A percentile compares a stretch with the other conserved stretches of the same genome.
Evolutionary conservation across 2,797 vertebrate genomes (phyloP).

Genomic region (Toxotes lorentzi): DNA sequence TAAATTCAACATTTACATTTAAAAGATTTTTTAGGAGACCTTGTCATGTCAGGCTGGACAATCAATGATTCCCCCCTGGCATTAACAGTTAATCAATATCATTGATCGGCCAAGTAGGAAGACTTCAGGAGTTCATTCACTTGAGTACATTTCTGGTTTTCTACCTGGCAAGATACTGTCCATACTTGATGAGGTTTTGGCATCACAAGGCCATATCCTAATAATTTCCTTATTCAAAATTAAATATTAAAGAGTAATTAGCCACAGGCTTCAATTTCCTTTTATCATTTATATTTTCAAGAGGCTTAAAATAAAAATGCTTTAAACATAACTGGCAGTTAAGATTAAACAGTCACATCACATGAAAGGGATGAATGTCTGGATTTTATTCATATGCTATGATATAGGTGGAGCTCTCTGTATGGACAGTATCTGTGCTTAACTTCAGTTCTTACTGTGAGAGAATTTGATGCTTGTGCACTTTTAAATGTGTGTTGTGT

Average conservation of each 20-base stretch:
- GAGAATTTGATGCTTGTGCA: not conserved
- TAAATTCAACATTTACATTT: conserved; percentile 56
- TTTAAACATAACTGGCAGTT: conserved; percentile 47
- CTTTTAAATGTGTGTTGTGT: conserved; percentile 4
- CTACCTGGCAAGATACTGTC: conserved; percentile 52
- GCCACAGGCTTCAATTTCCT: conserved; percentile 51
- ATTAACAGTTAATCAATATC: conserved; percentile 69
- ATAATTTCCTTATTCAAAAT: conserved; percentile 62
- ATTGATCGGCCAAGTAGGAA: conserved; percentile 51
- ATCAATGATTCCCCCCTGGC: conserved; percentile 54
- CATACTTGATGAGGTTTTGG: conserved; percentile 65
- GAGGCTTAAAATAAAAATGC: conserved; percentile 51
- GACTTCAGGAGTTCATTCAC: conserved; percentile 56
- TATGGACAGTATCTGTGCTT: not conserved
- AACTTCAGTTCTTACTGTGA: not conserved
- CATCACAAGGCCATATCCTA: conserved; percentile 65
- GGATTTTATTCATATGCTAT: conserved; percentile 13
- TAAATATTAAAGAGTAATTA: conserved; percentile 63
- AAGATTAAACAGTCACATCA: conserved; percentile 42
- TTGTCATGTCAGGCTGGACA: conserved; percentile 74
- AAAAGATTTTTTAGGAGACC: conserved; percentile 65
- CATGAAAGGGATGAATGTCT: not conserved
- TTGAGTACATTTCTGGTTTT: conserved; percentile 58
- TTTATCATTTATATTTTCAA: conserved; percentile 61
- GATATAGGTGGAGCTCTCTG: conserved; percentile 1